Conservation (phyloP, 2,797 vertebrate genomes). For the Columba guinea region DNA sequence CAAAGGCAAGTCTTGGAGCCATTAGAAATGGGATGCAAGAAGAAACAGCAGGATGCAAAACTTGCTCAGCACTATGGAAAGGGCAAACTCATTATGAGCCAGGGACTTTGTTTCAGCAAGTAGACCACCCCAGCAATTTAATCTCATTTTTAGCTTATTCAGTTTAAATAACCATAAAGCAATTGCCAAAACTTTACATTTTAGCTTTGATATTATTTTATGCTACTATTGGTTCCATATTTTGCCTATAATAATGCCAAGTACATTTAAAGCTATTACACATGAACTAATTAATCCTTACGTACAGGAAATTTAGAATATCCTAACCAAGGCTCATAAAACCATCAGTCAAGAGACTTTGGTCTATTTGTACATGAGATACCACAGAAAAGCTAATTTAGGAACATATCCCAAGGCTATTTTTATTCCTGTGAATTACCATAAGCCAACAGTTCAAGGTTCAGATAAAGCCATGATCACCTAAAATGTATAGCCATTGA, state of each 20-base stretch:
- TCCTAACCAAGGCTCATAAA: not conserved
- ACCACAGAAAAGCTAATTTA: not conserved
- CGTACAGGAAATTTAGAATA: not conserved
- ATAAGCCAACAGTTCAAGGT: not conserved
- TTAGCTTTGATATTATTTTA: not conserved
- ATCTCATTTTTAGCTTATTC: not conserved
- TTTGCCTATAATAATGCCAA: not conserved
- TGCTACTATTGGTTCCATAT: not conserved
- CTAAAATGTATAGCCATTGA: not conserved
- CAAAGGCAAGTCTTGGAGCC: not conserved
- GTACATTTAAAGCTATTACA: not conserved
- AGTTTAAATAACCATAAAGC: not conserved
- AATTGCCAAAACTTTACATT: not conserved
- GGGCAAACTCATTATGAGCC: slow-evolving; percentile 18
- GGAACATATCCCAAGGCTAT: not conserved
- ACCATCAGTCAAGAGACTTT: not conserved
- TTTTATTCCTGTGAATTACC: not conserved
- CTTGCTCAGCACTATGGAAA: slow-evolving; percentile 1
- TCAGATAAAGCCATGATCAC: not conserved
- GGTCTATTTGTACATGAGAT: not conserved
- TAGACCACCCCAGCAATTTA: not conserved
- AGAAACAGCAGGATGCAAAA: not conserved
- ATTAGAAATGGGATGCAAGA: not conserved
- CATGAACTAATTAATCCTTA: not conserved
- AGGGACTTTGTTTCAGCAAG: not conserved